Conservation (phyloP, 2,888 invertebrate genomes). For the Leptinotarsa peninsularis region DNA sequence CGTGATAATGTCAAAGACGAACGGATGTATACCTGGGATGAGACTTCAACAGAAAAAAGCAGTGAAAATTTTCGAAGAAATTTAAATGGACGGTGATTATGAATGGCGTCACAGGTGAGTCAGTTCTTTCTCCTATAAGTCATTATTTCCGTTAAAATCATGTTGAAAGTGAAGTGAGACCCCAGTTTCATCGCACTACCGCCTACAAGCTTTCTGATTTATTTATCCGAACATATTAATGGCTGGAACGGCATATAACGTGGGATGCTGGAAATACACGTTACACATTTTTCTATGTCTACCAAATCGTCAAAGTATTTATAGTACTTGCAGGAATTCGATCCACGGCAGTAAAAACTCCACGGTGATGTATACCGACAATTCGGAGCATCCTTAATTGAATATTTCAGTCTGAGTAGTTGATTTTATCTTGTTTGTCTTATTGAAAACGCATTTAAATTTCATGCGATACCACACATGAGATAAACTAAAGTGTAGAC, state of each 20-base stretch:
- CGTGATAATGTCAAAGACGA: too few relatives aligned
- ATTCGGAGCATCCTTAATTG: background rate
- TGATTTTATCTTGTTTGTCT: background rate
- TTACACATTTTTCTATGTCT: background rate
- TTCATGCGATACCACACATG: too few relatives aligned
- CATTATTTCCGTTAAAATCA: background rate
- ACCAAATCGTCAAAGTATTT: slow-evolving; percentile 10
- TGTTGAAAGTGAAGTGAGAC: slow-evolving; percentile 1
- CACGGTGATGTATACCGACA: background rate
- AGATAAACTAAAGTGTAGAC: too few relatives aligned
- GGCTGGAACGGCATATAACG: background rate
- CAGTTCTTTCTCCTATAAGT: background rate
- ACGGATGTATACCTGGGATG: too few relatives aligned
- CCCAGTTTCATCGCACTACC: background rate
- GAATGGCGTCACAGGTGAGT: background rate
- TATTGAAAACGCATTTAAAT: too few relatives aligned
- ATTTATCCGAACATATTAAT: background rate
- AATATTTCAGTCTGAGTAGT: background rate
- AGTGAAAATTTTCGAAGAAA: background rate
- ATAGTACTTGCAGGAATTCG: slow-evolving; percentile 8
- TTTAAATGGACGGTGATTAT: background rate
- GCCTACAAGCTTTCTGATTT: slow-evolving; percentile 1
- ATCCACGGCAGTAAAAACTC: background rate
- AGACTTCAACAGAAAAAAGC: too few relatives aligned
- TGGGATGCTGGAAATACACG: slow-evolving; percentile 11